Percentiles rank a stretch among this genome's conserved stretches.
phyloP scores from a whole-genome alignment of 2,113 vertebrate species.

The Odontophorus gujanensis region DNA sequence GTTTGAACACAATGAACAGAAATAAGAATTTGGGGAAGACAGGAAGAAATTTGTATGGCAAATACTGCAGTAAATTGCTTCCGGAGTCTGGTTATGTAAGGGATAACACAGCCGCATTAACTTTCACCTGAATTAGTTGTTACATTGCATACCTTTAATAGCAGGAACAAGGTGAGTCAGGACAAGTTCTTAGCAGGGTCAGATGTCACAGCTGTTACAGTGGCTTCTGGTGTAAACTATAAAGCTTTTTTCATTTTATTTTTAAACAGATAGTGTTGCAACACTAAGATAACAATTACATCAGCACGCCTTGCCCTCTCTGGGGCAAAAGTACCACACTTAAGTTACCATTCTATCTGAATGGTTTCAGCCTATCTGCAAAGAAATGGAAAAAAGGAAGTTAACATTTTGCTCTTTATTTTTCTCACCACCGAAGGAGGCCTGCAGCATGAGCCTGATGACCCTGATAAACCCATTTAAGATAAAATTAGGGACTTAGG shows the following conservation, averaged over 20 bases:
- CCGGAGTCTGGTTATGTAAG: neutral
- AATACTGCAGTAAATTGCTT: neutral
- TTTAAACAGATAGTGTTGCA: neutral
- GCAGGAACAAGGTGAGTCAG: neutral
- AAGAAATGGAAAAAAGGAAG: neutral
- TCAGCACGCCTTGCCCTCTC: neutral
- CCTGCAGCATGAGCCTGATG: neutral
- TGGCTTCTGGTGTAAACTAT: slow-evolving; percentile 4
- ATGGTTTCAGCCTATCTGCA: neutral
- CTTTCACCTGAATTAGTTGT: neutral
- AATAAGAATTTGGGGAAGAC: neutral
- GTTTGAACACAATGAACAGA: neutral
- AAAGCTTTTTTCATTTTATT: neutral
- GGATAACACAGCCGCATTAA: neutral
- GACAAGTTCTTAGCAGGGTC: slow-evolving; percentile 18
- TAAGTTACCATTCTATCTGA: neutral
- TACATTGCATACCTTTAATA: neutral
- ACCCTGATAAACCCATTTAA: neutral
- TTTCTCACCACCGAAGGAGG: neutral
- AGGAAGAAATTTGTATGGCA: neutral
- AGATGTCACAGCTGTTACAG: neutral
- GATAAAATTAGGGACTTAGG: neutral
- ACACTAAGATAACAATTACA: slow-evolving; percentile 22
- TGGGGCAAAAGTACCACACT: neutral
- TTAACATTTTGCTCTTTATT: neutral